These are phyloP conservation scores for Polypterus bichir DNA, from an alignment of 2,113 vertebrate genomes.

Conservation along the genomic window DNA sequence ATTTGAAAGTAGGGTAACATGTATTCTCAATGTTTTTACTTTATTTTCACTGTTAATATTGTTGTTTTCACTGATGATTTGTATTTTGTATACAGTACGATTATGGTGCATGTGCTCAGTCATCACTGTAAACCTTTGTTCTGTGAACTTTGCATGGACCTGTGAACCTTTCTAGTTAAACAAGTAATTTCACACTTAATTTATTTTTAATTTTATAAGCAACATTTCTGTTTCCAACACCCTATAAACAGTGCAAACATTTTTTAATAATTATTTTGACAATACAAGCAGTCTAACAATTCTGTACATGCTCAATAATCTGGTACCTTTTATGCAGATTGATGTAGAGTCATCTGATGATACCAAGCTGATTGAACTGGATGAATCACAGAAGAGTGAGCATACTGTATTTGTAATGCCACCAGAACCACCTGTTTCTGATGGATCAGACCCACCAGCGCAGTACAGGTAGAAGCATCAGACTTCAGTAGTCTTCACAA, in stretches of 20 bases:
- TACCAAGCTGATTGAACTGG: constrained; percentile 75
- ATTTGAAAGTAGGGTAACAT: no score
- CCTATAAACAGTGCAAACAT: background rate
- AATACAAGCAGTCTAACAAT: background rate
- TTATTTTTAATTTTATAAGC: no score
- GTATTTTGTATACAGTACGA: no score
- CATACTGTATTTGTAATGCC: constrained; percentile 92
- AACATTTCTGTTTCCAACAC: no score
- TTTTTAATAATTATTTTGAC: background rate
- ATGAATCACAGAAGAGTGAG: constrained; percentile 92
- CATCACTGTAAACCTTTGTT: no score
- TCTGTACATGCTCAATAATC: background rate
- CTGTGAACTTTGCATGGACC: no score
- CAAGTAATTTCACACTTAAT: no score
- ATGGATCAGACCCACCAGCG: constrained; percentile 45
- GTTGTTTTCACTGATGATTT: no score
- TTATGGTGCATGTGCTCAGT: no score
- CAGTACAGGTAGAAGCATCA: constrained; percentile 60
- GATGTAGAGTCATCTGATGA: constrained; percentile 78
- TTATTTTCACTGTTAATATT: no score
- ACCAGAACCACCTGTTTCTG: constrained; percentile 59
- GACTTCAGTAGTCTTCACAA: background rate
- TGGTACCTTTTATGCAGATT: constrained; percentile 47
- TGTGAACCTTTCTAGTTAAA: no score
- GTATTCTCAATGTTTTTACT: no score